phyloP scores from a whole-genome alignment of 2,113 vertebrate genomes.

The Pterophyllum scalare region DNA sequence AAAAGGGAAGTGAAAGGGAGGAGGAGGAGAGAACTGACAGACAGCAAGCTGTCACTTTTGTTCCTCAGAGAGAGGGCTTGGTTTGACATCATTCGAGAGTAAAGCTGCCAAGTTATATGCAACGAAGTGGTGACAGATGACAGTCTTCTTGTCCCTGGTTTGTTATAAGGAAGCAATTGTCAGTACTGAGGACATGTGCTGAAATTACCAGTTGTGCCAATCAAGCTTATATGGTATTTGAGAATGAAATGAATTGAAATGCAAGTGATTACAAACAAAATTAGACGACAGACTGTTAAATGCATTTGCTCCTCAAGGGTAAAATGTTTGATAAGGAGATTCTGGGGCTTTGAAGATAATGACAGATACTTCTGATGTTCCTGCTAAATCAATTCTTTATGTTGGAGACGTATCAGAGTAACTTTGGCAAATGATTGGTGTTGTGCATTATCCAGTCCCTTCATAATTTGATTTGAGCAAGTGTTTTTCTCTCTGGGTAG shows the following conservation, averaged over 20 bases:
- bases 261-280: conserved; percentile 48
- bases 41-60: conserved; percentile 59
- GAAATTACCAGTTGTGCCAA: conserved; percentile 60
- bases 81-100: conserved; percentile 52
- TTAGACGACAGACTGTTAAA: conserved; percentile 28
- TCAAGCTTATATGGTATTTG: conserved; percentile 43
- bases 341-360: conserved; percentile 48
- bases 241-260: conserved; percentile 41
- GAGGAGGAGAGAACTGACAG: conserved; percentile 49
- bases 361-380: conserved; percentile 33
- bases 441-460: conserved; percentile 26
- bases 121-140: conserved; percentile 55
- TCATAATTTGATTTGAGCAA: conserved; percentile 17
- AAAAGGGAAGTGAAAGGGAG: conserved; percentile 26
- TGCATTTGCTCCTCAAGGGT: conserved; percentile 8
- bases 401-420: conserved; percentile 46
- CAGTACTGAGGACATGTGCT: conserved; percentile 33
- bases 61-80: conserved; percentile 42
- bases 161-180: conserved; percentile 46
- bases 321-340: conserved; percentile 24
- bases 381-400: conserved; percentile 10
- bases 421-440: conserved; percentile 16
- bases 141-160: conserved; percentile 52
- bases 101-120: conserved; percentile 62
- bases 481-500: conserved; percentile 39